Evolutionary conservation across 2,797 vertebrate genomes (phyloP).

Genomic region (Chelonia mydas): DNA sequence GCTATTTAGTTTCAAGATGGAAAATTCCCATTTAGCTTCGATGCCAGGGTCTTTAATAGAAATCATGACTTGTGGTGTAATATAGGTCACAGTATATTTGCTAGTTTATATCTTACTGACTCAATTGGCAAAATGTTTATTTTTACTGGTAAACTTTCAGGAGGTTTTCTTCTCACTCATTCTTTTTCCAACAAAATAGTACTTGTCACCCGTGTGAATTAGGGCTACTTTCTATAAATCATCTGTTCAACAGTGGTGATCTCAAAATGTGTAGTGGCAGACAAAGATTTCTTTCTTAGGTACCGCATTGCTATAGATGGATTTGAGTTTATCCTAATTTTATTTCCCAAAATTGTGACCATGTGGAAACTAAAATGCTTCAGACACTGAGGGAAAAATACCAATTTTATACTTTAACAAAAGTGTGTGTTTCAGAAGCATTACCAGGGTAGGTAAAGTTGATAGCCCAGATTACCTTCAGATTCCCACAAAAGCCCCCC

Average conservation of each 20-base stretch:
- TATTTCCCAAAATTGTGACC: constrained; percentile 59
- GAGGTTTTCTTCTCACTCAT: constrained; percentile 54
- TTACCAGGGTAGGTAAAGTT: constrained; percentile 12
- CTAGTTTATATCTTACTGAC: constrained; percentile 78
- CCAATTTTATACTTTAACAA: constrained; percentile 34
- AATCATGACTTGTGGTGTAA: constrained; percentile 77
- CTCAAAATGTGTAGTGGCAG: constrained; percentile 56
- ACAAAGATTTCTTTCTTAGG: constrained; percentile 75
- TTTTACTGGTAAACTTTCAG: constrained; percentile 82
- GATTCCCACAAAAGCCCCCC: neutral
- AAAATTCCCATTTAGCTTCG: constrained; percentile 91
- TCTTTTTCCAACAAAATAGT: constrained; percentile 70
- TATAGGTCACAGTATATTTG: constrained; percentile 77
- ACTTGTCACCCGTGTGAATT: constrained; percentile 69
- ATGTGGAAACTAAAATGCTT: constrained; percentile 47
- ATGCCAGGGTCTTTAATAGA: constrained; percentile 92
- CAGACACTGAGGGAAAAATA: constrained; percentile 67
- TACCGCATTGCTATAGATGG: constrained; percentile 37
- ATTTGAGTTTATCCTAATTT: constrained; percentile 63
- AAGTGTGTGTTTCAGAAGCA: constrained; percentile 1
- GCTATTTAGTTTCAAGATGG: constrained; percentile 83
- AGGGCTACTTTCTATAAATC: constrained; percentile 60
- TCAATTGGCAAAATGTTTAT: constrained; percentile 77
- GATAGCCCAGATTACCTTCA: constrained; percentile 12
- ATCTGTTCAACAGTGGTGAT: constrained; percentile 25